phyloP scores from a whole-genome alignment of 1,140 invertebrate genomes.

The Trichonephila clavipes region DNA sequence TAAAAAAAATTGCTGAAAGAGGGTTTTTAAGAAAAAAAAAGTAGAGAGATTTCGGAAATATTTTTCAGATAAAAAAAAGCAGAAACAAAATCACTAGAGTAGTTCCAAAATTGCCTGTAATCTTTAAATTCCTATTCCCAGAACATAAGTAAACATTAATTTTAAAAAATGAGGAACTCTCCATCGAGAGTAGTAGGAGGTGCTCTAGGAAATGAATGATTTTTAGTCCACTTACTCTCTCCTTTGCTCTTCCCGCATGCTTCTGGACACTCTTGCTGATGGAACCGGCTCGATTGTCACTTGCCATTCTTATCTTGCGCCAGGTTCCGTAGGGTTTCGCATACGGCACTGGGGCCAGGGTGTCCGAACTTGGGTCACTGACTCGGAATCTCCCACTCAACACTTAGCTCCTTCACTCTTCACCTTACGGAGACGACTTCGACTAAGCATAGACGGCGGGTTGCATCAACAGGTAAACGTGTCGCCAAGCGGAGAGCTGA shows the following conservation, averaged over 20 bases:
- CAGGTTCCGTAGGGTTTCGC: conserved; percentile 72
- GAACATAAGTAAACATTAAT: no score
- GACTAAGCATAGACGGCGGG: conserved; percentile 15
- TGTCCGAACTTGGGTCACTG: conserved; percentile 62
- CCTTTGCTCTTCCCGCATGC: conserved; percentile 95
- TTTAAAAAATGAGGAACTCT: no score
- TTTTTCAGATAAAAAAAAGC: no score
- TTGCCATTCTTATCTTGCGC: conserved; percentile 67
- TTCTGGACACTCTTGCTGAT: conserved; percentile 95
- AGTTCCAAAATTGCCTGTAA: no score
- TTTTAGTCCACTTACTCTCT: conserved; percentile 87
- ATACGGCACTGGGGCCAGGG: conserved; percentile 72
- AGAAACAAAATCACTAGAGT: no score
- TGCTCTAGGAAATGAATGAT: not conserved
- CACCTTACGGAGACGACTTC: conserved; percentile 35
- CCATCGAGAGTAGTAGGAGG: no score
- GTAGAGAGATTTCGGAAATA: no score
- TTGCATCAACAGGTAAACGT: conserved; percentile 67
- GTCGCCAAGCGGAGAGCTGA: conserved; percentile 51
- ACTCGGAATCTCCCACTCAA: conserved; percentile 43
- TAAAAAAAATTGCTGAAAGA: no score
- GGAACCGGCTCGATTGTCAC: conserved; percentile 92
- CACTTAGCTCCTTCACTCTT: conserved; percentile 7
- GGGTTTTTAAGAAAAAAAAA: no score
- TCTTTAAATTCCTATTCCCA: no score